Conservation (phyloP, 2,888 invertebrate genomes). For the Melitaea athalia region DNA sequence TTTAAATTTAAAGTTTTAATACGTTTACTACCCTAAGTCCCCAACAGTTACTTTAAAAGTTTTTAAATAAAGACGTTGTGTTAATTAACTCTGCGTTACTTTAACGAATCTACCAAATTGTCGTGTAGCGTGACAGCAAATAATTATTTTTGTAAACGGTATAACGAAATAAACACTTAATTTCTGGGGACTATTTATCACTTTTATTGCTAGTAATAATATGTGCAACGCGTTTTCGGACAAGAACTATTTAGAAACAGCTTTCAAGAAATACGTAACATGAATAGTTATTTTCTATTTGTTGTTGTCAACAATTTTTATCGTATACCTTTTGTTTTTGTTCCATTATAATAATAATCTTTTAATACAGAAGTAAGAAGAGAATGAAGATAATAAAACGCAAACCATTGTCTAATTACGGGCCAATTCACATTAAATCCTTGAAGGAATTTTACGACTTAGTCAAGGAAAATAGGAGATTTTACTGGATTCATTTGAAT, state of each 20-base stretch:
- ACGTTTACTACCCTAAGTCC: slow-evolving; percentile 10
- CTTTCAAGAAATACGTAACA: no score
- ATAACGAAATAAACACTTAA: not conserved
- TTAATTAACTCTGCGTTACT: slow-evolving; percentile 16
- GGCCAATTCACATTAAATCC: slow-evolving; percentile 21
- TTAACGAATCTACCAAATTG: slow-evolving; percentile 23
- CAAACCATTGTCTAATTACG: slow-evolving; percentile 16
- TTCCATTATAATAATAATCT: not conserved
- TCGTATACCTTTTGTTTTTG: no score
- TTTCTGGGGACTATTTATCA: no score
- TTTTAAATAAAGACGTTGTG: slow-evolving; percentile 14
- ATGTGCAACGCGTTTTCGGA: no score
- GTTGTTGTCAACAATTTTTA: no score
- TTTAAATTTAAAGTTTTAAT: no score
- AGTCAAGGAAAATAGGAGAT: slow-evolving; percentile 24
- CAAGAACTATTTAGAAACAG: no score
- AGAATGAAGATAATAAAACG: not conserved
- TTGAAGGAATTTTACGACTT: slow-evolving; percentile 24
- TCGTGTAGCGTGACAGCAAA: slow-evolving; percentile 19
- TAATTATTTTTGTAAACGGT: slow-evolving; percentile 10
- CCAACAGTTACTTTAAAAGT: slow-evolving; percentile 1
- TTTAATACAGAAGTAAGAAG: not conserved
- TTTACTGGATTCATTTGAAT: slow-evolving; percentile 24
- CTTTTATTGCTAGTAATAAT: no score
- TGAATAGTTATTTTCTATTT: no score